Evolutionary conservation across 2,797 vertebrate genomes (phyloP), one percentile per base, ranked within the genome.

Genomic region (Sparus aurata): DNA sequence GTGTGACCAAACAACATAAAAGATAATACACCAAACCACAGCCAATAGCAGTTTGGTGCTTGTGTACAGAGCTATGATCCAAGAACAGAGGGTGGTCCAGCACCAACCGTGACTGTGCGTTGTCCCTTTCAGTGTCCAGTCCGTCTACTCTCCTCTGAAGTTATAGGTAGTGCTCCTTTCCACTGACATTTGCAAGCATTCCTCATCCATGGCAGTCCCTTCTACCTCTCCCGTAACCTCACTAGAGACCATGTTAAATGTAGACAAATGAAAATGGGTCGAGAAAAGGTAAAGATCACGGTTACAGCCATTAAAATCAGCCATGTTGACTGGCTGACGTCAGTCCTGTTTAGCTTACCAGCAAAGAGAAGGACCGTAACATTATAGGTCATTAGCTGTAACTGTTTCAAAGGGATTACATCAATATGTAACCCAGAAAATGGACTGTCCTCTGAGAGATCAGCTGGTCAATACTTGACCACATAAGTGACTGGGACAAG

Each of bases 401-500:
- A 67, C 77, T 60, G 60, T 64, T 22, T 73, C 52, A 76, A 57
- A 20, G 38, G 45, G 47, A 80, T 69, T 77, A 47, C 45, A 73
- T 78, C 34, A 71, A 66, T 84, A 73, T 43, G 41, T n/a, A 50
- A 65, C 20, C 47, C 43, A 67, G 54, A 59, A 63, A 67, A 69
- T 41, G 5, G 23, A 38, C 52, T 69, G 12, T 53, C 61, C 75
- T 67, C 20, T 53, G 30, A 67, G 52, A 38, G 43, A 67, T 61
- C 58, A 67, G 61, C 54, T 49, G n/a, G 34, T 84, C 61, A 82
- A 75, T 86, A 75, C 60, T 20, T 34, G 25, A 47, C 69, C 65
- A 34, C 15, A 54, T n/a, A 46, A 46, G 54, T 62, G 61, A 71
- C 52, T 43, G 69, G 47, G 27, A 53, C 22, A 38, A n/a, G 10